These are phyloP conservation scores for Botia kubotai DNA, from an alignment of 2,797 vertebrate genomes.

Conservation along the genomic window DNA sequence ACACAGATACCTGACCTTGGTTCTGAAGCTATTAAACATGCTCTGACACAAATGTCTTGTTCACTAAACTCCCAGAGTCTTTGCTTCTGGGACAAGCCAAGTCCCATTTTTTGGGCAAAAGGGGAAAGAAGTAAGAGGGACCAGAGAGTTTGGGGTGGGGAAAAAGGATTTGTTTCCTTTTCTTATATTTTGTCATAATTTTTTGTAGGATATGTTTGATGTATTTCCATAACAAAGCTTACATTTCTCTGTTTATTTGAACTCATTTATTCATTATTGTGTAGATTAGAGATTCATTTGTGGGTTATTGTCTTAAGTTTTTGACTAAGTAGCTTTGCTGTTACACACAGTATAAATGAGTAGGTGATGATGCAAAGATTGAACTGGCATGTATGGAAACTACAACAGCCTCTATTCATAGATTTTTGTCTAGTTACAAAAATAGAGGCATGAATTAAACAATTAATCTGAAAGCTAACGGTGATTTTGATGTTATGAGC, in stretches of 20 bases:
- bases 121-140: constrained; percentile 37
- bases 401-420: constrained; percentile 24
- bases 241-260: neutral
- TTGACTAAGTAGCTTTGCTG: neutral
- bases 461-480: constrained; percentile 23
- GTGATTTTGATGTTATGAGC: constrained; percentile 16
- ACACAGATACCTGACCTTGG: constrained; percentile 28
- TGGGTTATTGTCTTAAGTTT: neutral
- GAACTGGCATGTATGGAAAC: constrained; percentile 5
- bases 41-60: constrained; percentile 54
- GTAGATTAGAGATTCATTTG: neutral
- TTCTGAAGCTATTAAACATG: constrained; percentile 54
- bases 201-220: neutral
- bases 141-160: neutral
- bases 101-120: constrained; percentile 36
- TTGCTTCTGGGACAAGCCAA: constrained; percentile 39
- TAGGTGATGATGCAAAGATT: neutral
- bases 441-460: constrained; percentile 47
- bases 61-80: constrained; percentile 40
- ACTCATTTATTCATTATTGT: neutral
- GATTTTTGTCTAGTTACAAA: constrained; percentile 40
- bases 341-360: neutral
- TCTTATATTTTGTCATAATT: too few relatives aligned
- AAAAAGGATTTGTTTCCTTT: neutral
- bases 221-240: neutral